A percentile compares a stretch with the other conserved stretches of the same genome.
phyloP scores from a whole-genome alignment of 2,113 vertebrate species.

The Rhynchomys soricoides region DNA sequence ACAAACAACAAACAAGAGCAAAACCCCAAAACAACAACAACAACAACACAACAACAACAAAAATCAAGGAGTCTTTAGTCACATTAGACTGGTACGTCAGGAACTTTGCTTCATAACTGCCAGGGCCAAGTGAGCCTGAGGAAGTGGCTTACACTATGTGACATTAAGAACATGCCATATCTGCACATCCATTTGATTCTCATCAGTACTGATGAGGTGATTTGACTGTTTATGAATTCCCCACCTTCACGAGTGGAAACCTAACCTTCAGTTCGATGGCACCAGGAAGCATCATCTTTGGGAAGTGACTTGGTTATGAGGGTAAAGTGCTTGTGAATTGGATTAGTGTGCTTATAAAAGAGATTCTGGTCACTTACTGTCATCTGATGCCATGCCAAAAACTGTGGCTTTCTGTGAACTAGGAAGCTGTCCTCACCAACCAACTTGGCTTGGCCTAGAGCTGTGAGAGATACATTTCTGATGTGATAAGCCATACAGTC shows the following conservation, averaged over 20 bases:
- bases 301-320: not conserved
- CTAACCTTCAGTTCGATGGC: not conserved
- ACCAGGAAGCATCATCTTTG: not conserved
- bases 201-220: no score
- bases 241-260: not conserved
- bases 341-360: not conserved
- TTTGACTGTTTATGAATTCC: not conserved
- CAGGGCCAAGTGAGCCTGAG: not conserved
- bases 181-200: not conserved
- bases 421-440: not conserved
- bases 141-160: no score
- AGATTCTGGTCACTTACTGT: not conserved
- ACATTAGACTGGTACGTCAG: fast-evolving
- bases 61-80: not conserved
- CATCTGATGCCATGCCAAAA: not conserved
- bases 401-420: not conserved
- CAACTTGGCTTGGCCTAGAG: not conserved
- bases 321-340: not conserved
- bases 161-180: not conserved
- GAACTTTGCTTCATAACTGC: not conserved
- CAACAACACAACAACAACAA: no score
- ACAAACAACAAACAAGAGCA: not conserved
- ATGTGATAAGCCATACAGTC: not conserved
- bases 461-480: not conserved
- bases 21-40: no score